Percentiles rank a stretch among this genome's conserved stretches.
Conservation (phyloP, 1,140 invertebrate species). For the Neodiprion pinetum region DNA sequence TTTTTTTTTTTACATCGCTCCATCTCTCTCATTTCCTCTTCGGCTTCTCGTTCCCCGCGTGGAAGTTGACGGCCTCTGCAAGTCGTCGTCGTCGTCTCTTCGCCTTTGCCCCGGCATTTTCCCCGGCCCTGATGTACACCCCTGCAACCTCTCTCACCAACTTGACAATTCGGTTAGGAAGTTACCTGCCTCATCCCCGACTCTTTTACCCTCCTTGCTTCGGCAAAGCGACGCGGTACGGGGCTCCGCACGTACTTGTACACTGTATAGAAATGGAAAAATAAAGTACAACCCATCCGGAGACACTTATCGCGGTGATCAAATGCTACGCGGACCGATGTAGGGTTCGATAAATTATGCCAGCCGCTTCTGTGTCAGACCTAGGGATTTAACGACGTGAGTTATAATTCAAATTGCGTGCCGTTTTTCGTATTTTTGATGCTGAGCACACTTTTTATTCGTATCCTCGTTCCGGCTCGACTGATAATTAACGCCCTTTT, state of each 20-base stretch:
- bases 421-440: too few species aligned
- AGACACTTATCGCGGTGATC: background rate
- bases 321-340: background rate
- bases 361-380: background rate
- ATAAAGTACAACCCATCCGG: too few species aligned
- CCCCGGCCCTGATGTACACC: conserved; percentile 6
- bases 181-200: conserved; percentile 14
- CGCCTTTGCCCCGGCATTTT: background rate
- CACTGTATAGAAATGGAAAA: too few species aligned
- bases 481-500: too few species aligned
- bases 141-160: conserved; percentile 25
- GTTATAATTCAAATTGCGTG: too few species aligned
- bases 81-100: conserved; percentile 27
- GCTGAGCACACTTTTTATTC: too few species aligned
- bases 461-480: too few species aligned
- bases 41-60: background rate
- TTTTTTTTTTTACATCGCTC: conserved; percentile 10
- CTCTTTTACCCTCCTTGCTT: background rate
- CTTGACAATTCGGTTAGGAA: conserved; percentile 38
- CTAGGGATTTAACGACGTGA: too few species aligned
- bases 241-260: background rate
- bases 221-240: background rate
- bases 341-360: background rate
- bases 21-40: conserved; percentile 23
- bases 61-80: conserved; percentile 29